Conservation (phyloP, 1,140 invertebrate genomes). For the Acromyrmex heyeri region DNA sequence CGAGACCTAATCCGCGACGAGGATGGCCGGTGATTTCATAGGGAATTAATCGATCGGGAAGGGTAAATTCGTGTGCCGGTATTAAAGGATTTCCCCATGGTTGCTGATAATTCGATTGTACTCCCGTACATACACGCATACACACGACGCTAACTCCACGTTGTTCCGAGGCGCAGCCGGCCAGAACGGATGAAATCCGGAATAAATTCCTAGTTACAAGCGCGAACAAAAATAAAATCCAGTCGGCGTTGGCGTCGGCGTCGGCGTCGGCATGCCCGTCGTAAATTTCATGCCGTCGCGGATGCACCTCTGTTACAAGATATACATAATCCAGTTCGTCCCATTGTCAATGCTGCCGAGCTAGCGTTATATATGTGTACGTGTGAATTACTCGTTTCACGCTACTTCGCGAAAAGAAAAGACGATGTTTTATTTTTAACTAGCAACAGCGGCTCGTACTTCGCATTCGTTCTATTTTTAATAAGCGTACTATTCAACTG, state of each 20-base stretch:
- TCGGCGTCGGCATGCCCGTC: conserved; percentile 15
- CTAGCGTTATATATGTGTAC: conserved; percentile 10
- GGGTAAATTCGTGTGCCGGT: conserved; percentile 74
- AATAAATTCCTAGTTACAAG: conserved; percentile 71
- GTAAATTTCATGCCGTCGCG: conserved; percentile 60
- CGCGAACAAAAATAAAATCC: conserved; percentile 65
- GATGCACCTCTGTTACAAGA: conserved; percentile 51
- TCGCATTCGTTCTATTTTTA: conserved; percentile 27
- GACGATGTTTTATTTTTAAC: conserved; percentile 51
- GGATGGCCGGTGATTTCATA: conserved; percentile 74
- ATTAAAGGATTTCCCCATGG: conserved; percentile 78
- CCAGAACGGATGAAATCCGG: conserved; percentile 74
- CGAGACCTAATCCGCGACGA: conserved; percentile 71
- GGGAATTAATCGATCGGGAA: conserved; percentile 76
- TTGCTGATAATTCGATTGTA: conserved; percentile 78
- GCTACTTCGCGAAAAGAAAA: conserved; percentile 37
- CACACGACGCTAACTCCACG: conserved; percentile 39
- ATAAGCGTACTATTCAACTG: neutral
- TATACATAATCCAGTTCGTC: conserved; percentile 57
- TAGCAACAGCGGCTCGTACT: conserved; percentile 3
- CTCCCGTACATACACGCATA: conserved; percentile 58
- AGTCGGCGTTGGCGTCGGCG: conserved; percentile 8
- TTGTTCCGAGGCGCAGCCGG: conserved; percentile 56
- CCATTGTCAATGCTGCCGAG: conserved; percentile 52
- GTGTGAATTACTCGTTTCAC: conserved; percentile 28